phyloP scores from a whole-genome alignment of 2,888 invertebrate species.

The Strigamia crassipes region DNA sequence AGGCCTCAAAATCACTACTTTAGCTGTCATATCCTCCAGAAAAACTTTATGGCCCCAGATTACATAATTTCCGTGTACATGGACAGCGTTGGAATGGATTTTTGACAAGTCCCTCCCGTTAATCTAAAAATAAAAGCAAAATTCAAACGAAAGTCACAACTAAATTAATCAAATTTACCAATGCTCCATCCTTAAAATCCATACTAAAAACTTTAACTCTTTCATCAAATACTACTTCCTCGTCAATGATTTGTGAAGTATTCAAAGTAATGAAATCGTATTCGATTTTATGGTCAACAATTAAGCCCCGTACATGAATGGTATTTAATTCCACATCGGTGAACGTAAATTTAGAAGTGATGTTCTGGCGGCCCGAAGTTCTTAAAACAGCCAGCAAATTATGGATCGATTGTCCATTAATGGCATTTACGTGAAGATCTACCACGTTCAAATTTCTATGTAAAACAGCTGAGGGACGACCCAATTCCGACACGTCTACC shows the following conservation, averaged over 20 bases:
- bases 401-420: slow-evolving; percentile 12
- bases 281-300: neutral
- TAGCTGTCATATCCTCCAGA: neutral
- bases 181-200: neutral
- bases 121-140: neutral
- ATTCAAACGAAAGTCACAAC: neutral
- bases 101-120: slow-evolving; percentile 1
- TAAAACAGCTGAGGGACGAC: neutral
- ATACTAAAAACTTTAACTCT: neutral
- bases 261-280: neutral
- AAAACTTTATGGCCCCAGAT: slow-evolving; percentile 13
- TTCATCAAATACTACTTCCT: neutral
- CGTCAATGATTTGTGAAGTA: slow-evolving; percentile 29
- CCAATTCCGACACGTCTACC: neutral
- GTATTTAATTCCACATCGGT: slow-evolving; percentile 14
- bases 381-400: neutral
- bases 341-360: neutral
- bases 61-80: neutral
- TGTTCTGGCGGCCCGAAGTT: neutral
- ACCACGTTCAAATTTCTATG: neutral
- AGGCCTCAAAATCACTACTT: neutral
- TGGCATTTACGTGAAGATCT: neutral
- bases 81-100: neutral
- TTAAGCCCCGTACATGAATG: neutral
- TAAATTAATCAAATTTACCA: neutral